Percentiles rank a stretch among this genome's conserved stretches.
Conservation (phyloP, 2,113 vertebrate species). For the Neofelis nebulosa region DNA sequence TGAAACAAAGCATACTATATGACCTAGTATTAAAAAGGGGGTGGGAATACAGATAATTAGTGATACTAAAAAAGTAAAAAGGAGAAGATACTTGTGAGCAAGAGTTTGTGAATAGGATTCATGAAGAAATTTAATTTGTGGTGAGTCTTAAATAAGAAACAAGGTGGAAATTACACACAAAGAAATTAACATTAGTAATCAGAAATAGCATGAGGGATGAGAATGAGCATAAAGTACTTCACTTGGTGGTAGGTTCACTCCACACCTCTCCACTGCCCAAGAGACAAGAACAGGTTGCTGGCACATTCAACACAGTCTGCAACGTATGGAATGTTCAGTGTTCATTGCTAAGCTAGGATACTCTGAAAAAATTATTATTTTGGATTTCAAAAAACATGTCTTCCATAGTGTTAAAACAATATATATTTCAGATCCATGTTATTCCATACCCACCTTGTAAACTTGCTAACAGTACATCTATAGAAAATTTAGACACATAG, state of each 20-base stretch:
- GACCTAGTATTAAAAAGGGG: neutral
- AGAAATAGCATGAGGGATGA: neutral
- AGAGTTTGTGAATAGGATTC: neutral
- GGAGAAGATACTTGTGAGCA: neutral
- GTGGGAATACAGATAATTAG: neutral
- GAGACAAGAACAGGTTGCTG: neutral
- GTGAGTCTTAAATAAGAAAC: neutral
- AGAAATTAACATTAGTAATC: neutral
- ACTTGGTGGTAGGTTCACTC: neutral
- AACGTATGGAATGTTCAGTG: conserved; percentile 16
- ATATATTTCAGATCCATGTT: conserved; percentile 41
- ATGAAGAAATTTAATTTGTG: neutral
- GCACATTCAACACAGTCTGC: neutral
- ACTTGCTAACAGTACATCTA: neutral
- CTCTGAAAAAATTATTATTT: conserved; percentile 43
- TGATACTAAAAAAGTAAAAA: neutral
- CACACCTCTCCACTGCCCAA: neutral
- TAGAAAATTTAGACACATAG: conserved; percentile 26
- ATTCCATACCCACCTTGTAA: neutral
- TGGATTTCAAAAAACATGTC: neutral
- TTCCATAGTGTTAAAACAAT: conserved; percentile 31
- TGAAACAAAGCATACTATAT: neutral
- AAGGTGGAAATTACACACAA: neutral
- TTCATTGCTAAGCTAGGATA: neutral
- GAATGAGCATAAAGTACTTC: neutral